A percentile compares a stretch with the other conserved stretches of the same genome.
Evolutionary conservation across 2,888 invertebrate species (phyloP).

Genomic region (Ophioninae sp.): DNA sequence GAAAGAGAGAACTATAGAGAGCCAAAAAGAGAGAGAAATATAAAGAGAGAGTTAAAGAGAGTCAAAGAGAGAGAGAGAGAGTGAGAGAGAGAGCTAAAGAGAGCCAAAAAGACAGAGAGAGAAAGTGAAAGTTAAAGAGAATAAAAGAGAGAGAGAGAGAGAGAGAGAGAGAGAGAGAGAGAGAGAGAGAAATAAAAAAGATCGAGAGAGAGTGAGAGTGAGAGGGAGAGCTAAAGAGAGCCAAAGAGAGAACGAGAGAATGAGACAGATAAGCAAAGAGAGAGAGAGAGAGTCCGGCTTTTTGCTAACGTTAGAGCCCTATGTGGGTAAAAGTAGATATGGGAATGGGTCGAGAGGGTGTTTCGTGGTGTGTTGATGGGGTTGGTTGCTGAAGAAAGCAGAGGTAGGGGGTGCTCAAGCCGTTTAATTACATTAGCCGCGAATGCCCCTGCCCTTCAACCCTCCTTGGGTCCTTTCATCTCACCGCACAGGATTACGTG

Average conservation of each 20-base stretch:
- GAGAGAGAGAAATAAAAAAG: conserved; percentile 5
- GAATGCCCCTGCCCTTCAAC: conserved; percentile 66
- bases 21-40: too few relatives aligned
- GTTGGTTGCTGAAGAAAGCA: conserved; percentile 37
- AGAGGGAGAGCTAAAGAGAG: conserved; percentile 15
- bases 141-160: background rate
- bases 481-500: conserved; percentile 66
- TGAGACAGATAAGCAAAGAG: conserved; percentile 4
- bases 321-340: conserved; percentile 58
- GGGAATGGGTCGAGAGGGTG: conserved; percentile 61
- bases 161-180: conserved; percentile 7
- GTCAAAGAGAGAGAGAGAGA: conserved; percentile 29
- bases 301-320: conserved; percentile 66
- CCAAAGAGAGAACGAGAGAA: conserved; percentile 14
- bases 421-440: conserved; percentile 75
- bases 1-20: too few relatives aligned
- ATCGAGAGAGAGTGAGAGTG: conserved; percentile 36
- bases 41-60: background rate
- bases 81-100: conserved; percentile 17
- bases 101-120: conserved; percentile 24
- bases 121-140: background rate
- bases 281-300: conserved; percentile 49
- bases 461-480: conserved; percentile 67
- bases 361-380: conserved; percentile 57
- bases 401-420: conserved; percentile 63